Evolutionary conservation across 2,113 vertebrate genomes (phyloP).

Genomic region (Pseudopodoces humilis): DNA sequence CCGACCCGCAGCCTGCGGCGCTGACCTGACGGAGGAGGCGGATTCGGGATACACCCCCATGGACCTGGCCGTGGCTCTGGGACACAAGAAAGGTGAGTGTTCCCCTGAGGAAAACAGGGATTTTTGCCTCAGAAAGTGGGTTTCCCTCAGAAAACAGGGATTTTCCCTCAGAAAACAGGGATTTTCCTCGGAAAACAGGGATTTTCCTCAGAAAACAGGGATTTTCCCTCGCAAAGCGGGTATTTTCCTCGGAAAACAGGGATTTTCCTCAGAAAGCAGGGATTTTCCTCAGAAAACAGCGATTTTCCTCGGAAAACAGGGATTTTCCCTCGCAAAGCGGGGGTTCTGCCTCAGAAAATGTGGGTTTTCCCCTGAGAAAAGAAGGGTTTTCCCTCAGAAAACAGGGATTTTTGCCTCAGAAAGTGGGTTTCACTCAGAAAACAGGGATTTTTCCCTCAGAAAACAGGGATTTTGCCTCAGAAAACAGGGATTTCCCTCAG

Average conservation of each 20-base stretch:
- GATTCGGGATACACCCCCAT: conserved; percentile 95
- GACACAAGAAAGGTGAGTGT: conserved; percentile 86
- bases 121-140: neutral
- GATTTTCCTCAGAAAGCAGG: too few species aligned
- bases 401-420: neutral
- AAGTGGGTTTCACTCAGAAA: too few species aligned
- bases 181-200: neutral
- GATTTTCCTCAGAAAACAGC: neutral
- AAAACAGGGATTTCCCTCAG: too few species aligned
- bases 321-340: too few species aligned
- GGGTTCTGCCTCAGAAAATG: neutral
- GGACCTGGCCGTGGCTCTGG: conserved; percentile 91
- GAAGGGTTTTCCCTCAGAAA: rapidly evolving
- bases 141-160: too few species aligned
- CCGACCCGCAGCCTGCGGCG: conserved; percentile 76
- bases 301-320: neutral
- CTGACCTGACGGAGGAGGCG: conserved; percentile 91
- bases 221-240: rapidly evolving
- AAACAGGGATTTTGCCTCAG: too few species aligned
- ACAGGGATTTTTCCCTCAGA: too few species aligned
- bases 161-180: neutral
- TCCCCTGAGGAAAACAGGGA: neutral
- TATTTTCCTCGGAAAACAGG: neutral
- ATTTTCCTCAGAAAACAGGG: neutral
- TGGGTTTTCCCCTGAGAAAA: neutral